Conservation (phyloP, 2,113 vertebrate species). For the Pholis gunnellus region DNA sequence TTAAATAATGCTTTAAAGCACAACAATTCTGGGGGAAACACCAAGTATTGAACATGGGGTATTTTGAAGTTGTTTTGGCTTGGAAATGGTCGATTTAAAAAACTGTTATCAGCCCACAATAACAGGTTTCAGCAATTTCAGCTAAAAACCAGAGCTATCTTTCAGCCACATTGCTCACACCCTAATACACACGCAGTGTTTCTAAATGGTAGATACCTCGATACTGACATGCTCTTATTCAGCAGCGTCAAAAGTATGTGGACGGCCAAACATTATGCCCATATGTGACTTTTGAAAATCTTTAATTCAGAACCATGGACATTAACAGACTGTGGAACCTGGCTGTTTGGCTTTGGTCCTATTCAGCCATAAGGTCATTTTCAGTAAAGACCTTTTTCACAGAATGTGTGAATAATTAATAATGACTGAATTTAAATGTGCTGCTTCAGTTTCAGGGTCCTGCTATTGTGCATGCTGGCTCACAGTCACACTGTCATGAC, state of each 20-base stretch:
- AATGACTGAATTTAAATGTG: background rate
- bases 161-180: background rate
- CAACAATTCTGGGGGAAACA: background rate
- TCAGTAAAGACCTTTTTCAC: background rate
- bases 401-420: conserved; percentile 15
- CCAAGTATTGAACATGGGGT: background rate
- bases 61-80: background rate
- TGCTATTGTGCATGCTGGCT: background rate
- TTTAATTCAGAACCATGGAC: background rate
- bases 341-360: background rate
- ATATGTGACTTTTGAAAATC: background rate
- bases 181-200: background rate
- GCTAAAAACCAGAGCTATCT: background rate
- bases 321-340: background rate
- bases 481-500: background rate
- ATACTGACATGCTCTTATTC: background rate
- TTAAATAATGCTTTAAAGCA: background rate
- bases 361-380: background rate
- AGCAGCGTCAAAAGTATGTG: background rate
- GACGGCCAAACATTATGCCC: background rate
- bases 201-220: background rate
- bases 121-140: conserved; percentile 18
- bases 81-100: background rate
- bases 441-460: background rate
- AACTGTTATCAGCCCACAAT: conserved; percentile 12